These are phyloP conservation scores for Dryobotodes eremita DNA, from an alignment of 2,888 invertebrate genomes.

Conservation along the genomic window DNA sequence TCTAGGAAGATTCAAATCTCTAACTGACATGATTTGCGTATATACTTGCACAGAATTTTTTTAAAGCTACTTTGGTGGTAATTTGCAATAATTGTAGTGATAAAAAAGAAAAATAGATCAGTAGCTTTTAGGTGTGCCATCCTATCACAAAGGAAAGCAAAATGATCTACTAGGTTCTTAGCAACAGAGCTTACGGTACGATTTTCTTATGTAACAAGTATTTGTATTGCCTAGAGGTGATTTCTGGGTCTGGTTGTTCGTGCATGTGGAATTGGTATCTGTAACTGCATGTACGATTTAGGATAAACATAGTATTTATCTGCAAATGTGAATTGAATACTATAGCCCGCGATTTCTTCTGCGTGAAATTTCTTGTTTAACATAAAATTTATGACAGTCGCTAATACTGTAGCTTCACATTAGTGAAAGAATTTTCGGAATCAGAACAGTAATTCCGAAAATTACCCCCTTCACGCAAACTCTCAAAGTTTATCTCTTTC, in stretches of 20 bases:
- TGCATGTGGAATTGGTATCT: background rate
- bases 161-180: background rate
- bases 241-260: background rate
- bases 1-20: background rate
- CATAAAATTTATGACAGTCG: too few species aligned
- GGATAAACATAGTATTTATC: background rate
- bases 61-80: background rate
- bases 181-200: background rate
- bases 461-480: too few species aligned
- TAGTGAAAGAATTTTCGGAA: too few species aligned
- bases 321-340: background rate
- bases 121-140: background rate
- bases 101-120: too few species aligned
- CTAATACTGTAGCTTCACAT: too few species aligned
- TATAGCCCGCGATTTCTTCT: too few species aligned
- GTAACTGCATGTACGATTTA: background rate
- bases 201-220: background rate
- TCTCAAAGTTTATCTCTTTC: too few species aligned
- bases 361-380: too few species aligned
- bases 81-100: background rate
- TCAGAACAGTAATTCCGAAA: too few species aligned
- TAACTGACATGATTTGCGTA: background rate
- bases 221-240: conserved; percentile 2
- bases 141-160: background rate
- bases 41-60: background rate